Conservation (phyloP, 2,113 vertebrate genomes). For the Hystrix brachyura region DNA sequence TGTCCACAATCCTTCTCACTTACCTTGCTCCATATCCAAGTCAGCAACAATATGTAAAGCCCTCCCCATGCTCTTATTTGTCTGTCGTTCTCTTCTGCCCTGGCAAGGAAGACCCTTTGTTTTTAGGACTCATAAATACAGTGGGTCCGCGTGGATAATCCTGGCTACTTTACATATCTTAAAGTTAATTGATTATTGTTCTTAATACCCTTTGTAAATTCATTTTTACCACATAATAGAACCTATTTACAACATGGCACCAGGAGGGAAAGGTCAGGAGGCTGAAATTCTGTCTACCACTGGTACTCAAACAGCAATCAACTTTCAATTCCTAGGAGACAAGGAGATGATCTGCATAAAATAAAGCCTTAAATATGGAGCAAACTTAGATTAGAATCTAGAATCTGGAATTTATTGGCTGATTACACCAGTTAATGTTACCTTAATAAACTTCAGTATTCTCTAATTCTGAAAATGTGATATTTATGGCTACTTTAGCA, state of each 20-base stretch:
- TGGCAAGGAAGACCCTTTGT: neutral
- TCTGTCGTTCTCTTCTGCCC: neutral
- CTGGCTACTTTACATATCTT: neutral
- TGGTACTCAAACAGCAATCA: neutral
- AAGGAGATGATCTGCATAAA: neutral
- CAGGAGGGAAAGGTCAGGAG: fast-evolving
- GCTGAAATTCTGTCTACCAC: neutral
- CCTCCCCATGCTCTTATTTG: neutral
- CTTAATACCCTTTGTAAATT: neutral
- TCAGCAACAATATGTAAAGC: neutral
- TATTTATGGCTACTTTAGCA: neutral
- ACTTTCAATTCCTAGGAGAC: neutral
- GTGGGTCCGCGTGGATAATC: neutral
- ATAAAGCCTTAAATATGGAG: neutral
- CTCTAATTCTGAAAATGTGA: neutral
- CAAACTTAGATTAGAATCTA: neutral
- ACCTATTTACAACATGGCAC: neutral
- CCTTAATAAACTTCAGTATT: neutral
- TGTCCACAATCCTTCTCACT: neutral
- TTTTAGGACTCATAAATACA: neutral
- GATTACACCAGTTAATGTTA: neutral
- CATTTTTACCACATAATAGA: neutral
- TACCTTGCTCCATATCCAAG: neutral
- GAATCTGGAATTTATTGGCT: neutral
- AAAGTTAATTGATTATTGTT: neutral